Evolutionary conservation across 2,888 invertebrate species (phyloP).

Genomic region (Phytoseiulus persimilis): DNA sequence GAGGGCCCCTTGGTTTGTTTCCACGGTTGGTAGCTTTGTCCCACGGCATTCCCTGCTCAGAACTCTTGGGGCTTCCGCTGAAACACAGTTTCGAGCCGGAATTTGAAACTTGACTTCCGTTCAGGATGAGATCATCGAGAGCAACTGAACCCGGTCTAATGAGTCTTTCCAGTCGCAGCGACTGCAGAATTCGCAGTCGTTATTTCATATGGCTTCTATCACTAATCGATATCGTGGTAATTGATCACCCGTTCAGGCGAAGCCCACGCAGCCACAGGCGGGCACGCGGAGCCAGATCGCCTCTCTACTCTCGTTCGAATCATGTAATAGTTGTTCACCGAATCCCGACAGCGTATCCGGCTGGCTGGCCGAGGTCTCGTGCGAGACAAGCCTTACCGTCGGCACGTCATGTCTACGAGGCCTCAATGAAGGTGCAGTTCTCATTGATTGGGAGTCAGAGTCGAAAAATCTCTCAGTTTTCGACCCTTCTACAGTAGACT

Average conservation of each 20-base stretch:
- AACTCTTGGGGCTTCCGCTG: background rate
- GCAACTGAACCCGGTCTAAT: background rate
- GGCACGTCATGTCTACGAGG: background rate
- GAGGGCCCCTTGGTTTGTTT: background rate
- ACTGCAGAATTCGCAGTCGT: background rate
- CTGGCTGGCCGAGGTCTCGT: background rate
- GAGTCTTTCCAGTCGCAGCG: background rate
- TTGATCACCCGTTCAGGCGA: background rate
- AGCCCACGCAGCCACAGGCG: background rate
- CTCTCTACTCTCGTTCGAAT: background rate
- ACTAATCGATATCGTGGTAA: background rate
- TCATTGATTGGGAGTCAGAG: background rate
- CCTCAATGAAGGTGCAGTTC: background rate
- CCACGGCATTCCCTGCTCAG: background rate
- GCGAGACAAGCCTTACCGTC: background rate
- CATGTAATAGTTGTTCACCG: background rate
- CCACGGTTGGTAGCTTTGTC: background rate
- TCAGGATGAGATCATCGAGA: too few relatives aligned
- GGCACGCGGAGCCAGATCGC: background rate
- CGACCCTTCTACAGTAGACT: too few relatives aligned
- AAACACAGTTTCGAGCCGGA: too few relatives aligned
- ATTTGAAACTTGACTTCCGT: too few relatives aligned
- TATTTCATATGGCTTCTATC: background rate
- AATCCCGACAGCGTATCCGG: background rate
- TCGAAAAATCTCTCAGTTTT: too few relatives aligned